Percentiles rank a stretch among this genome's conserved stretches.
These are phyloP conservation scores for Pangasianodon hypophthalmus DNA, from an alignment of 2,113 vertebrate genomes.

Conservation along the genomic window DNA sequence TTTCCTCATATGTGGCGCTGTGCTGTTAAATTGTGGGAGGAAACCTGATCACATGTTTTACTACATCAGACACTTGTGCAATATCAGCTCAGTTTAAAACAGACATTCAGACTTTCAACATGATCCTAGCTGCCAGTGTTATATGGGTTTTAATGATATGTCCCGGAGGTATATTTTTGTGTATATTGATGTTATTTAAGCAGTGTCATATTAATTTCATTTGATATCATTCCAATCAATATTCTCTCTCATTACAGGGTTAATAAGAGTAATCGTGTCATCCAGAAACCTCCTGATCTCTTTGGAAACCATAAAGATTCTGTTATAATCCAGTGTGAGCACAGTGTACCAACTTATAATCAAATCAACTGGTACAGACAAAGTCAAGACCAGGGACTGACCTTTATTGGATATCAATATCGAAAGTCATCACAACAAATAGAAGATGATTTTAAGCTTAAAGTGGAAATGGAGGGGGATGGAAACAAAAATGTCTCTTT, in stretches of 20 bases:
- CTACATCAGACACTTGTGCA: not conserved
- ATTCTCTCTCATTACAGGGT: slow-evolving; percentile 19
- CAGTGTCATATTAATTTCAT: not conserved
- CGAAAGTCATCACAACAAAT: rapidly evolving
- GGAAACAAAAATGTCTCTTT: slow-evolving; percentile 17
- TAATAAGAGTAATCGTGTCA: slow-evolving; percentile 16
- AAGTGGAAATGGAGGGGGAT: slow-evolving; percentile 17
- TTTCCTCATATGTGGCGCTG: not conserved
- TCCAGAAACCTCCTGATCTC: slow-evolving; percentile 36
- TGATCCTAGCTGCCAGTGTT: slow-evolving; percentile 7
- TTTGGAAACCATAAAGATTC: not conserved
- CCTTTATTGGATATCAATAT: slow-evolving; percentile 53
- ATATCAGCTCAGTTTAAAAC: not conserved
- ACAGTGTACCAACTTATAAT: slow-evolving; percentile 19
- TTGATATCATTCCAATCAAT: not conserved
- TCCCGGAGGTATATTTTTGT: not conserved
- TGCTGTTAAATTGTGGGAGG: not conserved
- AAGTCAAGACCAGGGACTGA: slow-evolving; percentile 7
- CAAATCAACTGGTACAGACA: slow-evolving; percentile 61
- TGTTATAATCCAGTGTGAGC: slow-evolving; percentile 51
- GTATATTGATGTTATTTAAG: not conserved
- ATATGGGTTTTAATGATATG: slow-evolving; percentile 13
- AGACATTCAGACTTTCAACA: not conserved
- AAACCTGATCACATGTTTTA: not conserved
- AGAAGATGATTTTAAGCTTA: not conserved